Evolutionary conservation across 2,113 vertebrate genomes (phyloP), one percentile per base, ranked within the genome.

Genomic region (Gyps fulvus): DNA sequence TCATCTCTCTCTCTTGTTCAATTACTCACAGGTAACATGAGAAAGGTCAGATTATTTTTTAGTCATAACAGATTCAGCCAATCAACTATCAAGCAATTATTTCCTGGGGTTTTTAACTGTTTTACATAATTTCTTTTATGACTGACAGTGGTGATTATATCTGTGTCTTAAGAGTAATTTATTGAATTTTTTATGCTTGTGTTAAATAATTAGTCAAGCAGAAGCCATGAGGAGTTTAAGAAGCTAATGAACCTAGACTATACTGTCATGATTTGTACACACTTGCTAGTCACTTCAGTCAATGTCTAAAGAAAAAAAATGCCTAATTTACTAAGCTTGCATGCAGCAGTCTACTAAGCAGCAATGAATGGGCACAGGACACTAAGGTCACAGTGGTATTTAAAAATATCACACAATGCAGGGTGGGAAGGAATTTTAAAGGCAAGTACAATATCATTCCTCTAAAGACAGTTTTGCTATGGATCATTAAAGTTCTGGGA

Each of bases 141-240:
- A 87, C 66, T 94, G 66, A 55, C 34, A 70, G 31, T 52, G 58
- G 38, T 59, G 76, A 84, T 94, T 89, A 54, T 82, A 95, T 45
- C 59, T 21, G 2, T 89, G 58, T 65, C 62, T 90, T 82, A 93
- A 83, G 8, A 87, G 50, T 82, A 92, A 93, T 89, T 92, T 90
- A 93, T 57, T 92, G 18, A 66, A 47, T 26, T 80, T 62, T 95
- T 83, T 22, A 57, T 83, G 65, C 32, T 29, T 89, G 22, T 38
- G 18, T 93, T 93, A 93, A 95, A 95, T 86, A 96, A 83, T 80
- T 71, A 82, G 15, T 62, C 50, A 95, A 92, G 43, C 25, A 90
- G 23, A 89, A 83, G 32, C 26, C 5, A 5, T 67, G 13, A 86
- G 74, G 67, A 94, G 13, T 81, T 90, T 72, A 69, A 80, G 88